A percentile compares a stretch with the other conserved stretches of the same genome.
phyloP scores from a whole-genome alignment of 2,888 invertebrate species.

The Diadromus collaris region DNA sequence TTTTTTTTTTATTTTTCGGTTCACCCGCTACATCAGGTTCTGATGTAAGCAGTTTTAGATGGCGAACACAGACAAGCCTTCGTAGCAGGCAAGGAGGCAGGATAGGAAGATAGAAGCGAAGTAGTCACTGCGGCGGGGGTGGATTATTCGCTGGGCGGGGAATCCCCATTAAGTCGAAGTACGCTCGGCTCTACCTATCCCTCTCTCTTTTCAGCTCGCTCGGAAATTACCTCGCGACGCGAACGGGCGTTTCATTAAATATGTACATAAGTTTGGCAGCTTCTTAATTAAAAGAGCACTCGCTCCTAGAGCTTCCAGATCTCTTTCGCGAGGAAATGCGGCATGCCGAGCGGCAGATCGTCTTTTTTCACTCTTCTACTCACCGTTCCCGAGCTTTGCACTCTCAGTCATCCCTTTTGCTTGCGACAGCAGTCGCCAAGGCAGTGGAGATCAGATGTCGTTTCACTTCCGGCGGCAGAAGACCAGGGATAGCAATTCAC shows the following conservation, averaged over 20 bases:
- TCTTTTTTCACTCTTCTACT: slow-evolving; percentile 29
- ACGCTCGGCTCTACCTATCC: slow-evolving; percentile 32
- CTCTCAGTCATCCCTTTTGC: slow-evolving; percentile 31
- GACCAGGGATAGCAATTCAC: neutral
- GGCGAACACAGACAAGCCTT: slow-evolving; percentile 25
- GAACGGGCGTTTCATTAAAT: slow-evolving; percentile 62
- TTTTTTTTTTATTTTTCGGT: neutral
- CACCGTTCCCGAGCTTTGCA: slow-evolving; percentile 23
- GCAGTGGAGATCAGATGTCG: slow-evolving; percentile 17
- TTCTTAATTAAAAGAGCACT: slow-evolving; percentile 63
- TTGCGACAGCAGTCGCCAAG: neutral
- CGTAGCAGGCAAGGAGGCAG: slow-evolving; percentile 22
- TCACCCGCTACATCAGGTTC: neutral
- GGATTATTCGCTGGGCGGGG: slow-evolving; percentile 59
- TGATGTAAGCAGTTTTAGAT: too few relatives aligned
- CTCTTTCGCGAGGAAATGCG: slow-evolving; percentile 41
- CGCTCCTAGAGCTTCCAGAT: slow-evolving; percentile 40
- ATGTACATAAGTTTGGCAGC: slow-evolving; percentile 64
- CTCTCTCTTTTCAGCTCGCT: slow-evolving; percentile 38
- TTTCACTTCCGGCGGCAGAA: slow-evolving; percentile 23
- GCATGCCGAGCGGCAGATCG: slow-evolving; percentile 46
- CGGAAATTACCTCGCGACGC: slow-evolving; percentile 59
- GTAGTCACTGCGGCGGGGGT: slow-evolving; percentile 43
- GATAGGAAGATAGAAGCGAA: slow-evolving; percentile 30
- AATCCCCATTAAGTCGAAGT: slow-evolving; percentile 61